Evolutionary conservation across 2,797 vertebrate species (phyloP), one percentile per base, ranked within the genome.

Genomic region (Microctenopoma stevenorrisi): DNA sequence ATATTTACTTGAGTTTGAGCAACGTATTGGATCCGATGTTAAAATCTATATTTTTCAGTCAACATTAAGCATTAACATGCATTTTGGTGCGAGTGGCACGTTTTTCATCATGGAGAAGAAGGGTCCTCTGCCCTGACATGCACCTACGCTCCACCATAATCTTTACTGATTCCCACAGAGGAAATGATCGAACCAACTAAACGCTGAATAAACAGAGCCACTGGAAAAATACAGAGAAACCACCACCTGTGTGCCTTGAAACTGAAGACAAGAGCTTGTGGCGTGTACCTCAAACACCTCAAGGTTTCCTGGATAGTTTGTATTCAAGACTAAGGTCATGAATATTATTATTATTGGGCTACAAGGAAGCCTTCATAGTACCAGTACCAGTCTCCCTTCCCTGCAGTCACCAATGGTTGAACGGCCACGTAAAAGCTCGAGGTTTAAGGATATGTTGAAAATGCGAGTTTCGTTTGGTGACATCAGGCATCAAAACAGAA

Each of bases 41-140:
- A 16, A 3, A 43, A 26, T 47, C 30, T 15, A 22, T 33, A 46
- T 22, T 5, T 46, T 25, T 8, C n/a, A 14, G 44, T 0, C 7
- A 16, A 28, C 14, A 33, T 16, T 0, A 54, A 7, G 2, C 2
- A 35, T 16, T 38, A 43, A 30, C 52, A 13, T 0, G 0, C 16
- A 47, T 33, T 68, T 62, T 40, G 42, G 25, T 57, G 30, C 16
- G 0, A 46, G 18, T 3, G 46, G 61, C 43, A 53, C 43, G 54
- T 30, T 61, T 47, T 51, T 59, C 62, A 79, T 74, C 56, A 50
- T 1, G n/a, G 25, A 37, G 47, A 33, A 3, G 52, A 26, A 18
- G 4, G 46, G 25, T 38, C 65, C 71, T 38, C 37, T 30, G 47
- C n/a, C 25, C 68, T 0, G 14, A 43, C 38, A 40, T 5, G 64